Evolutionary conservation across 2,797 vertebrate genomes (phyloP), one percentile per base, ranked within the genome.

Genomic region (Oreochromis mossambicus): DNA sequence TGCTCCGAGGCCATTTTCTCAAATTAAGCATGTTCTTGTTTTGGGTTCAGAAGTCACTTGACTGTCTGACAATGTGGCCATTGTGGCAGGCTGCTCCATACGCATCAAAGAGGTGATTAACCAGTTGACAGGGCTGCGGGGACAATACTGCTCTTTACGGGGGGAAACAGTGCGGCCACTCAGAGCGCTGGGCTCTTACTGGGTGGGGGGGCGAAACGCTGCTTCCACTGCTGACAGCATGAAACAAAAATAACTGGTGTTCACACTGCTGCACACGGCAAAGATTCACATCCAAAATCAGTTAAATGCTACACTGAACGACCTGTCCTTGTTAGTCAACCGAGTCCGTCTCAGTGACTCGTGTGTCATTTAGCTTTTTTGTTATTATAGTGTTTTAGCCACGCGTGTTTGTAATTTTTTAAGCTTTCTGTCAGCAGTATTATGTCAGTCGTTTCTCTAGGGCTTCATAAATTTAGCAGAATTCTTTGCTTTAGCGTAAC

Each of bases 41-140:
- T 92, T 77, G 94, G 94, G 96, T 94, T 96, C 95, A 96, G 94
- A 96, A 96, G 95, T 96, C 94, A 93, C 93, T 95, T 83, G 87
- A 91, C 88, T 82, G 32, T 79, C 84, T 79, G 90, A 97, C 96
- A 97, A 97, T 96, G 96, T 87, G 88, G 12, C 85, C 94, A 94
- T 96, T 97, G 96, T 97, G 92, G 92, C 90, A 81, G 78, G 83
- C 92, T 81, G 94, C 94, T 93, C 86, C 95, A 93, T 92, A 93
- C 85, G 95, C 95, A 97, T 97, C 96, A 96, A 96, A 96, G 96
- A 94, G 85, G 94, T 95, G 95, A 96, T 96, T 96, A 96, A 96
- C 95, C 94, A 95, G 95, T 96, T 95, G 95, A 95, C 96, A 94
- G 93, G 92, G 92, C 94, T 88, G 83, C 3, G 87, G 85, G 92